phyloP scores from a whole-genome alignment of 2,113 vertebrate genomes.

The Heterochromis multidens region DNA sequence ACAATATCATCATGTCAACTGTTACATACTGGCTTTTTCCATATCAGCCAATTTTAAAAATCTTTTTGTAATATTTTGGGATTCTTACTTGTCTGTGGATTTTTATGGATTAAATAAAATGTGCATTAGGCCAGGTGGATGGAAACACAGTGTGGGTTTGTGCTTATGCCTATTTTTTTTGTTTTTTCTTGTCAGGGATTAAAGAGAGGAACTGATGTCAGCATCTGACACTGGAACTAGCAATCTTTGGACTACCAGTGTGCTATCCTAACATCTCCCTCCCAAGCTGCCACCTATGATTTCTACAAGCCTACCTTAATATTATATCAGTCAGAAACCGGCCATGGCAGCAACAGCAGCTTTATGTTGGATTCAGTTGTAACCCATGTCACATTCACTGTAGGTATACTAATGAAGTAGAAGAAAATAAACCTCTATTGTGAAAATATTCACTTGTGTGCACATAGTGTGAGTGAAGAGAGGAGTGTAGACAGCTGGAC shows the following conservation, averaged over 20 bases:
- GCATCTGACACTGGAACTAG: background rate
- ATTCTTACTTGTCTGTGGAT: no score
- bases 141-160: no score
- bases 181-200: no score
- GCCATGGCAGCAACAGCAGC: background rate
- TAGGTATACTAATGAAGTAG: background rate
- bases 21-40: no score
- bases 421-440: background rate
- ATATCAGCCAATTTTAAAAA: no score
- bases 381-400: background rate
- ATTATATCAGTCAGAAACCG: background rate
- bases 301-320: background rate
- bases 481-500: background rate
- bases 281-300: background rate
- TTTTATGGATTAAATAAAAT: no score
- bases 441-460: background rate
- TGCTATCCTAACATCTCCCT: background rate
- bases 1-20: no score
- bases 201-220: background rate
- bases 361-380: background rate
- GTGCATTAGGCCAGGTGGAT: no score
- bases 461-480: background rate
- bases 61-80: no score
- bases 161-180: no score
- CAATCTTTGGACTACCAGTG: background rate